Evolutionary conservation across 2,113 vertebrate species (phyloP), one percentile per base, ranked within the genome.

Genomic region (Phocoena sinus): DNA sequence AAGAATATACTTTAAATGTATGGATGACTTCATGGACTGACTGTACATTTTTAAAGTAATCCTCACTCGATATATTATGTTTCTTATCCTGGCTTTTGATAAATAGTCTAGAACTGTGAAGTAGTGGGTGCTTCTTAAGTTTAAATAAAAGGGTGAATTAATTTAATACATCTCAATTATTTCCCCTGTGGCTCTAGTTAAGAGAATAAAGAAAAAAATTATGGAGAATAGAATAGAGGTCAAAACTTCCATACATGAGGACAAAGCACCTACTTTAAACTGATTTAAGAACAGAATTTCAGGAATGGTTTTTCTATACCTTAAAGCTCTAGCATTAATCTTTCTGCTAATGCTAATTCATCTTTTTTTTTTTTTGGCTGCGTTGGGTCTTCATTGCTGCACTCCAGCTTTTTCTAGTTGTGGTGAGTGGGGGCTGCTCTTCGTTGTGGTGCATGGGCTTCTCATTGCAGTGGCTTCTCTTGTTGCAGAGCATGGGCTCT

Each of bases 261-360:
- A 89, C 50, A 50, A 73, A 94, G 33, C 33, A 58, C 56, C 38
- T 21, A n/a, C 9, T 41, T 89, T 82, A 96, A 89, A 74, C 9
- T 63, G 62, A 82, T 63, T 94, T 50, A 82, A 81, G 87, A 92
- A 18, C 28, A 96, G 65, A 94, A 53, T 95, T 96, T 94, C 8
- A 50, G 25, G 13, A 91, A 71, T 63, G 3, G 9, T 11, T 79
- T 62, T 53, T 28, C 13, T 58, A 9, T 74, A 89, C 41, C 85
- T 92, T 92, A 92, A 95, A 95, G 62, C 58, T 62, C 13, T 79
- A 68, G 33, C 67, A 63, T 91, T 95, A 92, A 92, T 93, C 89
- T 92, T 97, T 89, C 77, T 89, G 62, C 56, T 96, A 97, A 95
- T 96, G 92, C n/a, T 80, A 50, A 96, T 96, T 96, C 74, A 1